These are phyloP conservation scores for Caerostris darwini DNA, from an alignment of 1,140 invertebrate genomes.

Conservation along the genomic window DNA sequence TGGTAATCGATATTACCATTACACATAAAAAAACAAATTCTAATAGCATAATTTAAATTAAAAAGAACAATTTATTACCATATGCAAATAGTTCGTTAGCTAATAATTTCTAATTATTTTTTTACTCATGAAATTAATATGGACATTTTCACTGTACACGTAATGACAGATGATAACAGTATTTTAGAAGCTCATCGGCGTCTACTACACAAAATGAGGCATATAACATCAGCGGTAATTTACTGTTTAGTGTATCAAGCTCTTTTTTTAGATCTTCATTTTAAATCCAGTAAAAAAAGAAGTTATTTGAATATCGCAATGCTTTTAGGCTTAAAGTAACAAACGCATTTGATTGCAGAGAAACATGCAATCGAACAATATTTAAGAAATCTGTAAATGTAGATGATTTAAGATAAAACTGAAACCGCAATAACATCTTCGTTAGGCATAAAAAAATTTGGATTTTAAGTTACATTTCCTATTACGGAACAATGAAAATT, in stretches of 20 bases:
- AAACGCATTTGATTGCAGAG: background rate
- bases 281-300: background rate
- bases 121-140: background rate
- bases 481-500: constrained; percentile 69
- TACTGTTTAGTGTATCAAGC: background rate
- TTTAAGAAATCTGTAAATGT: background rate
- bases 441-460: background rate
- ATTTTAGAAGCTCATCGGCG: background rate
- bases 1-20: too few species aligned
- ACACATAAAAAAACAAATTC: too few species aligned
- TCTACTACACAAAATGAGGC: background rate
- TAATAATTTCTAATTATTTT: background rate
- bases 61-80: too few species aligned
- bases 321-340: constrained; percentile 12
- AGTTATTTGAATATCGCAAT: background rate
- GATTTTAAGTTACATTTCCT: constrained; percentile 22
- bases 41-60: too few species aligned
- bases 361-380: background rate
- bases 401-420: background rate
- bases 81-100: too few species aligned
- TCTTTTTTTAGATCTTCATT: too few species aligned
- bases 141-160: constrained; percentile 15
- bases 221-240: background rate
- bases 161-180: background rate
- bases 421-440: background rate